Conservation (phyloP, 1,140 invertebrate genomes). For the Carcinoscorpius rotundicauda region DNA sequence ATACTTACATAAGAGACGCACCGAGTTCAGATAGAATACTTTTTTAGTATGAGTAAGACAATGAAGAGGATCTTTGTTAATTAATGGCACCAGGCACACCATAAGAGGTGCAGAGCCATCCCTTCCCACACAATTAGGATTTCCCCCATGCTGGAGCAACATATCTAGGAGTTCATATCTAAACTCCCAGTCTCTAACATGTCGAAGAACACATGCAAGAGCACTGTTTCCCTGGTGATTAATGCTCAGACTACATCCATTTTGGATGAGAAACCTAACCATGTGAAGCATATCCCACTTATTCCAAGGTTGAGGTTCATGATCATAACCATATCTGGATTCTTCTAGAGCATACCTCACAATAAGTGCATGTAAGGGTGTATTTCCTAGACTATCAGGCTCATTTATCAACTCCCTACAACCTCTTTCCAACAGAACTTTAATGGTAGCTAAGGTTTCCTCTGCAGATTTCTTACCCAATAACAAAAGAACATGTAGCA, state of each 20-base stretch:
- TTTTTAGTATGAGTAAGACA: slow-evolving; percentile 62
- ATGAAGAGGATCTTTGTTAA: slow-evolving; percentile 59
- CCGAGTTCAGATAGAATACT: slow-evolving; percentile 58
- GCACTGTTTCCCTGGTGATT: slow-evolving; percentile 57
- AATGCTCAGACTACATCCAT: slow-evolving; percentile 51
- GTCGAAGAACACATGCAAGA: slow-evolving; percentile 53
- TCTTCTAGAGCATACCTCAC: slow-evolving; percentile 58
- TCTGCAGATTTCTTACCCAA: slow-evolving; percentile 48
- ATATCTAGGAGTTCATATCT: slow-evolving; percentile 56
- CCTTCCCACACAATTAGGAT: slow-evolving; percentile 52
- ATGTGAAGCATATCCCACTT: slow-evolving; percentile 58
- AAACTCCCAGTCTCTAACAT: slow-evolving; percentile 61
- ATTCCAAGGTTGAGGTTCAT: slow-evolving; percentile 43
- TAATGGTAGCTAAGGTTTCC: slow-evolving; percentile 49
- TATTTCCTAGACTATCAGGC: slow-evolving; percentile 52
- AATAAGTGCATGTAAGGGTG: slow-evolving; percentile 47
- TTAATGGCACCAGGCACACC: slow-evolving; percentile 56
- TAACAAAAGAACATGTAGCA: slow-evolving; percentile 44
- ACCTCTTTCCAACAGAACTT: slow-evolving; percentile 49
- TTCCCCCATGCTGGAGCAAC: slow-evolving; percentile 51
- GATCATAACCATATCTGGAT: slow-evolving; percentile 47
- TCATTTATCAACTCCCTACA: slow-evolving; percentile 55
- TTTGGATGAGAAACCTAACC: slow-evolving; percentile 40
- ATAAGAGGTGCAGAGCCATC: slow-evolving; percentile 58
- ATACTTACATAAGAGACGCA: slow-evolving; percentile 50